These are phyloP conservation scores for Capitella teleta DNA, from an alignment of 1,140 invertebrate species.

Conservation along the genomic window DNA sequence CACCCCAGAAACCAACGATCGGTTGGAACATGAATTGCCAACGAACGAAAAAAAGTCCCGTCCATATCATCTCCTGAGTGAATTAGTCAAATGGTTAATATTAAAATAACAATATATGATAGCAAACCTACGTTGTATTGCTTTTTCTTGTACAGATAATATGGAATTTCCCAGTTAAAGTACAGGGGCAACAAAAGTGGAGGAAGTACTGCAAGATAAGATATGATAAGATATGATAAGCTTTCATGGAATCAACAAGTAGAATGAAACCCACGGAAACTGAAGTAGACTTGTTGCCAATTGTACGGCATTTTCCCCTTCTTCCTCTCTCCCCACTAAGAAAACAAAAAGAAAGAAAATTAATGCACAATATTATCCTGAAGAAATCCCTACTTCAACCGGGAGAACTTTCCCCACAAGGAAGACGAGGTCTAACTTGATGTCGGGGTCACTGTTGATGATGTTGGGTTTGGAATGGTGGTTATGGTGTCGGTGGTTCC, in stretches of 20 bases:
- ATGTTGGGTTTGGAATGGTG: slow-evolving; percentile 18
- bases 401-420: slow-evolving; percentile 11
- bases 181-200: slow-evolving; percentile 11
- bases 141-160: slow-evolving; percentile 5
- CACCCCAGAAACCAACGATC: slow-evolving; percentile 11
- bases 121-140: slow-evolving; percentile 4
- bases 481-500: slow-evolving; percentile 15
- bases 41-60: slow-evolving; percentile 6
- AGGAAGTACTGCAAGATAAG: slow-evolving; percentile 5
- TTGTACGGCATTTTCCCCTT: slow-evolving; percentile 8
- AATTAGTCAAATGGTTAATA: not conserved
- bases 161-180: slow-evolving; percentile 14
- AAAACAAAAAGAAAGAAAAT: not conserved
- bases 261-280: not conserved
- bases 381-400: not conserved
- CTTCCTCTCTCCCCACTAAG: slow-evolving; percentile 8
- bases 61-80: slow-evolving; percentile 11
- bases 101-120: not conserved
- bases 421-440: slow-evolving; percentile 13
- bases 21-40: slow-evolving; percentile 11
- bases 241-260: not conserved
- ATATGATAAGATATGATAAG: not conserved
- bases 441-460: slow-evolving; percentile 16
- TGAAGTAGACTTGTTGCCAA: slow-evolving; percentile 10
- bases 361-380: not conserved